These are phyloP conservation scores for Lanius ludovicianus DNA, from an alignment of 2,113 vertebrate genomes.

Conservation along the genomic window DNA sequence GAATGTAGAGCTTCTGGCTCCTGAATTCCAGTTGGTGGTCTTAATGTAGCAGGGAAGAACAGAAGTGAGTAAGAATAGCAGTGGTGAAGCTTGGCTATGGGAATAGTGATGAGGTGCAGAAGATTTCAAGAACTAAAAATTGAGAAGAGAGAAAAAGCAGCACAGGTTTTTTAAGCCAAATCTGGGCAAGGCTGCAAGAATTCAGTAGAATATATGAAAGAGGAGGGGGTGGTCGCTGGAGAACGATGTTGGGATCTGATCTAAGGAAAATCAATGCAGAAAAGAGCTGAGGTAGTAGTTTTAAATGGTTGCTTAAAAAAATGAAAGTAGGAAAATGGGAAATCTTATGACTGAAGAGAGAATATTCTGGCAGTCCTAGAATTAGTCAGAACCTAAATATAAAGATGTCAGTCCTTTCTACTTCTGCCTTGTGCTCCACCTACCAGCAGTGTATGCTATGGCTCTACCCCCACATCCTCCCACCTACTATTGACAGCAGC, in stretches of 20 bases:
- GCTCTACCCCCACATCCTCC: conserved; percentile 25
- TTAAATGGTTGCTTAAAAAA: neutral
- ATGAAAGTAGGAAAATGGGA: neutral
- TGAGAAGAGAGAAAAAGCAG: neutral
- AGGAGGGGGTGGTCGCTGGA: neutral
- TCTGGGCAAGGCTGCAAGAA: neutral
- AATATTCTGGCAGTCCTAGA: conserved; percentile 28
- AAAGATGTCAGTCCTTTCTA: conserved; percentile 26
- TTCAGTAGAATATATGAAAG: neutral
- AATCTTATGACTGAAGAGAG: neutral
- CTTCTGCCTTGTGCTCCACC: neutral
- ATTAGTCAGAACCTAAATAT: conserved; percentile 47
- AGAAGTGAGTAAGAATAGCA: neutral
- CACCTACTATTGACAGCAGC: conserved; percentile 31
- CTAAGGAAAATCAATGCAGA: neutral
- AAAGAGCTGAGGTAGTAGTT: neutral
- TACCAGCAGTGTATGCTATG: neutral
- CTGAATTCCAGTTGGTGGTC: neutral
- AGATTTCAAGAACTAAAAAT: neutral
- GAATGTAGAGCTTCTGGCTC: neutral
- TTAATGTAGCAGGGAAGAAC: neutral
- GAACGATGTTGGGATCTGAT: neutral
- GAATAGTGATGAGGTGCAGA: neutral
- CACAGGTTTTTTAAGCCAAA: neutral
- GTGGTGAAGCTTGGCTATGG: neutral